Percentiles rank a stretch among this genome's conserved stretches.
phyloP scores from a whole-genome alignment of 2,888 invertebrate species.

The Lissocephala sabroskyi region DNA sequence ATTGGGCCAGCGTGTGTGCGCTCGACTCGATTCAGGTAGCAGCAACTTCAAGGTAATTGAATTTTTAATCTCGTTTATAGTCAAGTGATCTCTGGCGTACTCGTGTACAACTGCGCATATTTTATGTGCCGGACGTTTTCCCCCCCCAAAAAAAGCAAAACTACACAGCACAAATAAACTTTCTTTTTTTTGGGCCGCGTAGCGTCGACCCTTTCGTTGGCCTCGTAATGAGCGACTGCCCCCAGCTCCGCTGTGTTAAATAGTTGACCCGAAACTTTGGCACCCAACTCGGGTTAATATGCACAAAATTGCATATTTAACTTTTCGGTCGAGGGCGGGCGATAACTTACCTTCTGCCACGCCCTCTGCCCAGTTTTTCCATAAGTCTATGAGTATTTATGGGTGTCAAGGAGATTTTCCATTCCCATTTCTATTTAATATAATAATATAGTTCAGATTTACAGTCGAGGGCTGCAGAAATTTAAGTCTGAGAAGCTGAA shows the following conservation, averaged over 20 bases:
- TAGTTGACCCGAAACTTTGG: constrained; percentile 38
- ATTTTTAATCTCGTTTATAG: constrained; percentile 72
- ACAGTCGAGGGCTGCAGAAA: no score
- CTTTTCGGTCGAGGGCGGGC: no score
- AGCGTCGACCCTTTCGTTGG: no score
- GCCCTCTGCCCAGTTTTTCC: no score
- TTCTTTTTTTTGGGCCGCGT: no score
- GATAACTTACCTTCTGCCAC: no score
- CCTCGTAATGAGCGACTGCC: constrained; percentile 49
- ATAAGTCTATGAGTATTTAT: no score
- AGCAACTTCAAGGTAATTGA: constrained; percentile 70
- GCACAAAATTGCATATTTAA: constrained; percentile 48
- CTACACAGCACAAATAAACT: constrained; percentile 53
- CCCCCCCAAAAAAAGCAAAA: constrained; percentile 15
- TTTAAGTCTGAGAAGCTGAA: no score
- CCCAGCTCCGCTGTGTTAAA: constrained; percentile 55
- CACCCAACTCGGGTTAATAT: constrained; percentile 47
- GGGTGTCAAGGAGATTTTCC: no score
- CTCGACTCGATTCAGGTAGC: constrained; percentile 56
- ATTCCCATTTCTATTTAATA: no score
- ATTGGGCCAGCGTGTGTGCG: no score
- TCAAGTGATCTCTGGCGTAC: constrained; percentile 70
- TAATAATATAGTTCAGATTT: no score
- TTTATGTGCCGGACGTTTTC: constrained; percentile 65
- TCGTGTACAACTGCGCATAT: constrained; percentile 61